Conservation (phyloP, 2,888 invertebrate species). For the Aricia artaxerxes region DNA sequence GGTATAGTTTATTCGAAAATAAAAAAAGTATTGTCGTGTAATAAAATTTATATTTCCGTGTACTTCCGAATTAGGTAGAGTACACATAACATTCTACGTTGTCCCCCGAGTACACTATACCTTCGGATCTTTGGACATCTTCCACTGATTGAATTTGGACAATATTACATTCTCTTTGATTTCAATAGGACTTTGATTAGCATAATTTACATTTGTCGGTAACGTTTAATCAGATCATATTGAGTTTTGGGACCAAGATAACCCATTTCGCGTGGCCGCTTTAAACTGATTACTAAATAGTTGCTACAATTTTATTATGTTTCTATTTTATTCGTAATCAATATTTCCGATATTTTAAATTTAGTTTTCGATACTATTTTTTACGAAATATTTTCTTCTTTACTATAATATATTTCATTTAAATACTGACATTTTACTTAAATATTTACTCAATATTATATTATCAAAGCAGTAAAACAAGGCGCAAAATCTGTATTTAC, state of each 20-base stretch:
- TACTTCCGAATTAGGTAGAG: neutral
- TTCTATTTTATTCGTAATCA: neutral
- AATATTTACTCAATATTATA: no score
- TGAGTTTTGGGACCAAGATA: neutral
- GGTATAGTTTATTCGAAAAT: neutral
- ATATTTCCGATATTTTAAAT: neutral
- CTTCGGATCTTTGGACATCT: neutral
- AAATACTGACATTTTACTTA: no score
- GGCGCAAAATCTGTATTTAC: no score
- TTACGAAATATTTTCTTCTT: no score
- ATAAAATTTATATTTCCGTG: constrained; percentile 14
- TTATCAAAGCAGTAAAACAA: no score
- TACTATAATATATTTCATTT: no score
- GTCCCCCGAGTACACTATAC: constrained; percentile 6
- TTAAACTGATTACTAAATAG: neutral
- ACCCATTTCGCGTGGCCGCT: neutral
- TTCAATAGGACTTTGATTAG: constrained; percentile 7
- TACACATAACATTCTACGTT: neutral
- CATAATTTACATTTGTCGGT: neutral
- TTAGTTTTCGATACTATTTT: neutral
- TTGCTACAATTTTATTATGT: no score
- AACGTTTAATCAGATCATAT: neutral
- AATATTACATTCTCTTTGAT: constrained; percentile 1
- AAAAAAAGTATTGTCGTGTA: constrained; percentile 12
- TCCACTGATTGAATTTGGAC: constrained; percentile 1